Evolutionary conservation across 92 coral and sea anemone species (phyloP).

Genomic region (Meandrina meandrites): DNA sequence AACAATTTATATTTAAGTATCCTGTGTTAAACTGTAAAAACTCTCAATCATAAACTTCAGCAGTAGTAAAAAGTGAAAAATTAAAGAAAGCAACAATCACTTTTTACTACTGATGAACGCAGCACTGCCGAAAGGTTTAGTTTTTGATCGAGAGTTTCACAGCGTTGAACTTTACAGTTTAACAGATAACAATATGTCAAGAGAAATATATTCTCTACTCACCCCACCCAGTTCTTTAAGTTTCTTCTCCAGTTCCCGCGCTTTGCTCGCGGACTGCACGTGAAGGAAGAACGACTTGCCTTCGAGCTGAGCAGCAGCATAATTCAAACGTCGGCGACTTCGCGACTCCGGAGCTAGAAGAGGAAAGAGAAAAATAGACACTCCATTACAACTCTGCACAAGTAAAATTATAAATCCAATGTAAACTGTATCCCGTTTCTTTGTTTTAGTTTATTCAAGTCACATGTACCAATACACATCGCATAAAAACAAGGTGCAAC

Average conservation of each 20-base stretch:
- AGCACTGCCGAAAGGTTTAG: no score
- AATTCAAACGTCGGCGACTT: slow-evolving; percentile 18
- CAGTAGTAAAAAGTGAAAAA: no score
- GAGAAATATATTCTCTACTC: no score
- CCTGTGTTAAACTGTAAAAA: no score
- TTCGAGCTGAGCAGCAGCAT: slow-evolving; percentile 40
- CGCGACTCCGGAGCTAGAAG: slow-evolving; percentile 22
- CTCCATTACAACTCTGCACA: neutral
- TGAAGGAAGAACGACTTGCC: slow-evolving; percentile 82
- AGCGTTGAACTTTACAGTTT: no score
- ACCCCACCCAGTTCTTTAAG: slow-evolving; percentile 80
- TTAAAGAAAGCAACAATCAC: no score
- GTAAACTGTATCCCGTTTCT: neutral
- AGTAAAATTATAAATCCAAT: neutral
- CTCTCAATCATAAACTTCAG: no score
- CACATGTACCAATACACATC: neutral
- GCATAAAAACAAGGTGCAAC: neutral
- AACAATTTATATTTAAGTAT: no score
- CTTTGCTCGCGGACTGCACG: slow-evolving; percentile 51
- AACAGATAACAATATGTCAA: no score
- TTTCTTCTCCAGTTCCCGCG: slow-evolving; percentile 61
- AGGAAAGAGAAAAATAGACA: neutral
- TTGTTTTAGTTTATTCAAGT: neutral
- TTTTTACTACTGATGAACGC: no score
- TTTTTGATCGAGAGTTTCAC: no score